Percentiles rank a stretch among this genome's conserved stretches.
Evolutionary conservation across 2,797 vertebrate genomes (phyloP).

Genomic region (Melanotaenia parkinsoni): DNA sequence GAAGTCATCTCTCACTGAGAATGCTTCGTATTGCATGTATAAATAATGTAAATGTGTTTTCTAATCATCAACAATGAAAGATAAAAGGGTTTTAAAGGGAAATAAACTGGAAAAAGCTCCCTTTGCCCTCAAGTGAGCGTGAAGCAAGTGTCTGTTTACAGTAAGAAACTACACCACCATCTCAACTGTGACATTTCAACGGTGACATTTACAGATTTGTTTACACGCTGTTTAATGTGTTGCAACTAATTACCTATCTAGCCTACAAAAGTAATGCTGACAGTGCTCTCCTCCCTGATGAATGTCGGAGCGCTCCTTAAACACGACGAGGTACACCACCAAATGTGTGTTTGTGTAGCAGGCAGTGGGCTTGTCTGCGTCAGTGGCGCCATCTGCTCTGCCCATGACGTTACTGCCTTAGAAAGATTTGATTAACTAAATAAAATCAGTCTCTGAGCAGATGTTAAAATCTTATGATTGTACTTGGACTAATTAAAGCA

Average conservation of each 20-base stretch:
- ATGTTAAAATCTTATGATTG: conserved; percentile 1
- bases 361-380: neutral
- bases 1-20: no score
- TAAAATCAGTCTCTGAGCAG: neutral
- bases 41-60: no score
- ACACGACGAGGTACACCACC: neutral
- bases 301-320: neutral
- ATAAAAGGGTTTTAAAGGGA: no score
- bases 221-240: conserved; percentile 11
- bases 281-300: neutral
- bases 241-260: conserved; percentile 2
- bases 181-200: conserved; percentile 14
- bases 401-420: neutral
- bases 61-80: neutral
- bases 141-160: conserved; percentile 3
- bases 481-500: no score
- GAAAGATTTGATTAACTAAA: neutral
- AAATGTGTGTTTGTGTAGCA: neutral
- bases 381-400: conserved; percentile 18
- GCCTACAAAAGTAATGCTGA: neutral
- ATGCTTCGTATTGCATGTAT: no score
- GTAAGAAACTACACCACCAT: neutral
- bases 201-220: conserved; percentile 21
- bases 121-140: neutral
- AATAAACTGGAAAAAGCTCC: neutral